Base-by-base conservation (phyloP, 2,888 invertebrate genomes). In the Pandemis corylana region DNA sequence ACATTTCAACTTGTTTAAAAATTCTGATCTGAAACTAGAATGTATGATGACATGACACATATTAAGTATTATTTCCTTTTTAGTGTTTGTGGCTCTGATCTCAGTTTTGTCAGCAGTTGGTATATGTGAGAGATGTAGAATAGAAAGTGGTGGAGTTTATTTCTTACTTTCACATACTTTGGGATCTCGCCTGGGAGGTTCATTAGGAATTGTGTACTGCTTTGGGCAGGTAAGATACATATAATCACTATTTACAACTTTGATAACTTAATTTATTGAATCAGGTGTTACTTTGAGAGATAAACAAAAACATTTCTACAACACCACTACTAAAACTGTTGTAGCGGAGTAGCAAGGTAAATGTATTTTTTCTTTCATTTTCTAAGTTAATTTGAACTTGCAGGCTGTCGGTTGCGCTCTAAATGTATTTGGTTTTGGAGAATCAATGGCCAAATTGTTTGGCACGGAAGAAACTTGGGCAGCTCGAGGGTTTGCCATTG, bases 71-170 rank as follows among this genome's bases (percentile, higher is more conserved):
- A 49, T 20, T 56, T 15, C 28, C 12, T 59, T 20, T 95, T 95
- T 80, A 95, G 98, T 99, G 67, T 96, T 97, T 81, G 97, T 99
- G 79, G 98, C 98, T 46, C 91, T 99, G 83, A 97, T 99, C 82
- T 98, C 98, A 73, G 98, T 99, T 28, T 95, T 99, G 70, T 98
- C 99, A 80, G 99, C 99, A 36, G 98, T 99, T 76, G 99, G 99
- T 64, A 99, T 99, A 82, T 99, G 99, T 94, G 99, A 99, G 90
- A 94, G 99, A 87, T 98, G 98, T 93, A 96, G 98, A 77, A 97
- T 99, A 85, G 98, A 99, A 93, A 98, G 98, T 92, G 99, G 99
- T n/a, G 99, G 99, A 67, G 98, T 99, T 42, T 99, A 99, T 91
- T 99, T 99, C 91, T 95, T 99, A 76, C 94, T 99, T 53, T 97